phyloP scores from a whole-genome alignment of 2,797 vertebrate species.

The Cyclopterus lumpus region DNA sequence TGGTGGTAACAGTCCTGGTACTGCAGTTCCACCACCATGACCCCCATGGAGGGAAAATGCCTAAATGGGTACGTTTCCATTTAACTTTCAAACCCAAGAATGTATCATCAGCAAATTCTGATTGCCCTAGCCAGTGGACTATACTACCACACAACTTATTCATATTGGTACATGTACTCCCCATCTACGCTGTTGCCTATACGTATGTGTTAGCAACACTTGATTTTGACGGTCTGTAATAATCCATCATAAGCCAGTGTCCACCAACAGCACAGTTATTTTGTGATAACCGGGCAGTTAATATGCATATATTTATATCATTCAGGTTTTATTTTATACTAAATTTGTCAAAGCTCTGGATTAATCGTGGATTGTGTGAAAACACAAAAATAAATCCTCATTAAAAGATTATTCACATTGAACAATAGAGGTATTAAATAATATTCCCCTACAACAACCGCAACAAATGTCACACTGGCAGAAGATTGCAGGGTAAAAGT shows the following conservation, averaged over 20 bases:
- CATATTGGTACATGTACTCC: background rate
- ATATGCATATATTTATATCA: background rate
- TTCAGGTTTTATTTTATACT: background rate
- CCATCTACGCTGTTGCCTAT: background rate
- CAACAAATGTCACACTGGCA: background rate
- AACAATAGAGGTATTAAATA: background rate
- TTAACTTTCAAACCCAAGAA: background rate
- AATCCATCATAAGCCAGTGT: background rate
- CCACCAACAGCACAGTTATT: background rate
- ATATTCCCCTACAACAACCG: background rate
- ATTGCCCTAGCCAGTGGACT: background rate
- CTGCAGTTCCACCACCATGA: slow-evolving; percentile 95
- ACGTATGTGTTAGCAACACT: background rate
- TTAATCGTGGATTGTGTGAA: background rate
- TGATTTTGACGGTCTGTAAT: background rate
- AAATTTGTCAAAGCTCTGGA: background rate
- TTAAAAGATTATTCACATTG: slow-evolving; percentile 2
- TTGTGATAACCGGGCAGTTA: background rate
- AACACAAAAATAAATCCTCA: background rate
- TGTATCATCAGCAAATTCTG: background rate
- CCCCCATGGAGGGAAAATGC: slow-evolving; percentile 93
- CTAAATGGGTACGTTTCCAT: slow-evolving; percentile 87
- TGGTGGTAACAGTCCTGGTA: slow-evolving; percentile 92
- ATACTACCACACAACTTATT: background rate
- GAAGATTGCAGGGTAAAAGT: background rate